Percentiles rank a stretch among this genome's conserved stretches.
phyloP scores from a whole-genome alignment of 2,888 invertebrate species.

The Choreutis nemorana region DNA sequence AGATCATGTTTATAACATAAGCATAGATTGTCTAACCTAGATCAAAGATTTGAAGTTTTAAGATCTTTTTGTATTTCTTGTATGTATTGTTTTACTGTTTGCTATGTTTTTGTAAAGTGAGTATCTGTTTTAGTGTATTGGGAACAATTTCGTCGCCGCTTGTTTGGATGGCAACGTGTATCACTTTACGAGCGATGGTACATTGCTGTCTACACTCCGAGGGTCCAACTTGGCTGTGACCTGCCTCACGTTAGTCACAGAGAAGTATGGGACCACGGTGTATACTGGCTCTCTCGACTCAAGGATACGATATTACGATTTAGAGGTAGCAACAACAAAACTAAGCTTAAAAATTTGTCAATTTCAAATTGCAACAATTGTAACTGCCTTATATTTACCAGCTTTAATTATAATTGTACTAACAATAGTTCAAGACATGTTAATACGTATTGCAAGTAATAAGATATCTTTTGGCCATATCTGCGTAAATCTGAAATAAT shows the following conservation, averaged over 20 bases:
- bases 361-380: background rate
- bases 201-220: slow-evolving; percentile 59
- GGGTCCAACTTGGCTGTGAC: slow-evolving; percentile 70
- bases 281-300: slow-evolving; percentile 72
- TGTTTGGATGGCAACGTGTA: slow-evolving; percentile 71
- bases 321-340: slow-evolving; percentile 38
- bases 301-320: slow-evolving; percentile 67
- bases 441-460: too few species aligned
- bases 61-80: too few species aligned
- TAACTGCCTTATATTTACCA: background rate
- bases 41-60: too few species aligned
- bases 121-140: slow-evolving; percentile 68
- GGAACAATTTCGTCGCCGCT: slow-evolving; percentile 68
- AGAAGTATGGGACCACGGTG: slow-evolving; percentile 54
- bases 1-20: too few species aligned
- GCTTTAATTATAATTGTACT: background rate
- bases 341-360: background rate
- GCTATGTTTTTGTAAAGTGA: too few species aligned
- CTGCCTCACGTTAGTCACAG: slow-evolving; percentile 62
- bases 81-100: too few species aligned
- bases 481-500: too few species aligned
- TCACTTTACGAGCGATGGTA: slow-evolving; percentile 64
- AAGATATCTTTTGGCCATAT: too few species aligned
- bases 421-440: background rate
- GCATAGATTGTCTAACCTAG: too few species aligned